Evolutionary conservation across 2,797 vertebrate genomes (phyloP).

Genomic region (Arnoldichthys spilopterus): DNA sequence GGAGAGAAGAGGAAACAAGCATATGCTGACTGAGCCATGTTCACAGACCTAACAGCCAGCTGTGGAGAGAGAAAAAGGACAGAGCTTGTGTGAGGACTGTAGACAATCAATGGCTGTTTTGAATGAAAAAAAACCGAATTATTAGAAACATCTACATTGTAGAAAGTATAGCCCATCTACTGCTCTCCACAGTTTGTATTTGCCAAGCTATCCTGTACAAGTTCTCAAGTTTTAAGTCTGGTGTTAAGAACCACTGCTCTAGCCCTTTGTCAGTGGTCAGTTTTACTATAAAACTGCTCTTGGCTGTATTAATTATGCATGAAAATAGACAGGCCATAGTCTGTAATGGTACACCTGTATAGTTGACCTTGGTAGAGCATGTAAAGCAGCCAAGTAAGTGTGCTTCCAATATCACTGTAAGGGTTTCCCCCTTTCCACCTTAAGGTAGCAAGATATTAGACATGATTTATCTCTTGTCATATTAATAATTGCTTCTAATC

Average conservation of each 20-base stretch:
- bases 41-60: conserved; percentile 90
- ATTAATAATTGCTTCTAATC: too few relatives aligned
- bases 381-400: background rate
- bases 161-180: background rate
- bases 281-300: background rate
- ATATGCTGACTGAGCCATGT: conserved; percentile 88
- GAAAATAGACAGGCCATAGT: background rate
- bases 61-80: conserved; percentile 55
- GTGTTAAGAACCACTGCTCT: background rate
- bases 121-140: background rate
- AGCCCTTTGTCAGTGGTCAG: background rate
- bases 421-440: too few relatives aligned
- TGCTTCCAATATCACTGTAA: too few relatives aligned
- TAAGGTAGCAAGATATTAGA: too few relatives aligned
- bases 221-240: background rate
- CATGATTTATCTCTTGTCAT: too few relatives aligned
- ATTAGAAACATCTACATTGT: background rate
- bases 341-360: background rate
- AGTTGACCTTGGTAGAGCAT: background rate
- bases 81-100: background rate
- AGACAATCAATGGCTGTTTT: background rate
- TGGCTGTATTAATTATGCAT: background rate
- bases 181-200: background rate
- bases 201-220: background rate
- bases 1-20: conserved; percentile 88